A percentile compares a stretch with the other conserved stretches of the same genome.
phyloP scores from a whole-genome alignment of 2,888 invertebrate genomes.

The Xestobium rufovillosum region DNA sequence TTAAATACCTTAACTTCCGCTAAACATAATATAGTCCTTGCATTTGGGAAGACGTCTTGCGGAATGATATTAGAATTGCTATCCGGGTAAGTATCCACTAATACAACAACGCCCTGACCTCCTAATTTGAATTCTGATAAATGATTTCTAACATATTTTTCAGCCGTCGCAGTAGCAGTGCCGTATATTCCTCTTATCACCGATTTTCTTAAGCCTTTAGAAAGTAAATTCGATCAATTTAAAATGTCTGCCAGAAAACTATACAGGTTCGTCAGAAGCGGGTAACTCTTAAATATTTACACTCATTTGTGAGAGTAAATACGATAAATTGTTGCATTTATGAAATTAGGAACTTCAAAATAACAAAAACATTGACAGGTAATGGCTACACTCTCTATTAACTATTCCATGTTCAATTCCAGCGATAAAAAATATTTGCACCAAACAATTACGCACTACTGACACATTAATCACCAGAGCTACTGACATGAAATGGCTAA shows the following conservation, averaged over 20 bases:
- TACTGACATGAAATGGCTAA: too few relatives aligned
- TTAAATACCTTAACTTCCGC: constrained; percentile 60
- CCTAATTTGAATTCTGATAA: constrained; percentile 49
- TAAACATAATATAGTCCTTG: constrained; percentile 56
- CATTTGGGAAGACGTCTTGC: constrained; percentile 44
- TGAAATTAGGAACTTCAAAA: too few relatives aligned
- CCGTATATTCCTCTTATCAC: constrained; percentile 52
- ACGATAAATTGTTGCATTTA: too few relatives aligned
- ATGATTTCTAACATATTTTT: constrained; percentile 44
- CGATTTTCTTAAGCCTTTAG: constrained; percentile 47
- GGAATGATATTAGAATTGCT: constrained; percentile 47
- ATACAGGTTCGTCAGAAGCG: too few relatives aligned
- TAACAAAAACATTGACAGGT: too few relatives aligned
- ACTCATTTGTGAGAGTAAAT: too few relatives aligned
- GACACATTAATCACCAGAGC: too few relatives aligned
- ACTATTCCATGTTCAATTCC: too few relatives aligned
- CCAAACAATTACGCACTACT: not conserved
- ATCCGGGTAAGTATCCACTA: constrained; percentile 58
- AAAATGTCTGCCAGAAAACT: too few relatives aligned
- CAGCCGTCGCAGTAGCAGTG: constrained; percentile 48
- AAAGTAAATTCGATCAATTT: constrained; percentile 1
- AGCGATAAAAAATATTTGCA: too few relatives aligned
- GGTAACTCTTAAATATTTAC: too few relatives aligned
- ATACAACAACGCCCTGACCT: constrained; percentile 52
- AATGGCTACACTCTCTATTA: too few relatives aligned